Evolutionary conservation across 1,140 invertebrate species (phyloP).

Genomic region (Magallana gigas): DNA sequence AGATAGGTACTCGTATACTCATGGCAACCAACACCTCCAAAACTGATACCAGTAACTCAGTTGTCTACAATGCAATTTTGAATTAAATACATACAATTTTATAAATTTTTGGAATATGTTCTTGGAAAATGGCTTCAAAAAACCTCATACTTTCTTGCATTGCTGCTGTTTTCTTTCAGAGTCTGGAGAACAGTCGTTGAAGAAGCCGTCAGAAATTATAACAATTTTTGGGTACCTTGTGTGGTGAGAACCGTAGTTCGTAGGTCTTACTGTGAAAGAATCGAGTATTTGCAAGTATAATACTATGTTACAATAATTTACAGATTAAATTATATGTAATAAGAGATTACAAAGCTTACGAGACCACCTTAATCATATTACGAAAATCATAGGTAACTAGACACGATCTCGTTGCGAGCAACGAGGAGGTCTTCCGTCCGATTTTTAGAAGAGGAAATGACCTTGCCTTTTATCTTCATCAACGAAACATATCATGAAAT

Average conservation of each 20-base stretch:
- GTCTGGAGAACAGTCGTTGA: constrained; percentile 4
- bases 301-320: too few relatives aligned
- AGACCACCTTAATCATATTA: too few relatives aligned
- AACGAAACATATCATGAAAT: too few relatives aligned
- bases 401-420: too few relatives aligned
- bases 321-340: too few relatives aligned
- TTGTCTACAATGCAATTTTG: background rate
- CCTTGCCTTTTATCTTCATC: too few relatives aligned
- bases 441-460: too few relatives aligned
- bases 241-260: background rate
- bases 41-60: background rate
- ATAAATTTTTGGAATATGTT: background rate
- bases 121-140: background rate
- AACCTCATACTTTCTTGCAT: background rate
- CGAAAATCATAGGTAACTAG: too few relatives aligned
- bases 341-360: too few relatives aligned
- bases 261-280: background rate
- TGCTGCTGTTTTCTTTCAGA: background rate
- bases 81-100: background rate
- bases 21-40: background rate
- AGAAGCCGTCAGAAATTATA: background rate
- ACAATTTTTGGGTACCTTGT: background rate
- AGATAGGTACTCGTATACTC: background rate
- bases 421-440: too few relatives aligned
- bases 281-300: too few relatives aligned